phyloP scores from a whole-genome alignment of 2,797 vertebrate genomes.

The Remorina albescens region DNA sequence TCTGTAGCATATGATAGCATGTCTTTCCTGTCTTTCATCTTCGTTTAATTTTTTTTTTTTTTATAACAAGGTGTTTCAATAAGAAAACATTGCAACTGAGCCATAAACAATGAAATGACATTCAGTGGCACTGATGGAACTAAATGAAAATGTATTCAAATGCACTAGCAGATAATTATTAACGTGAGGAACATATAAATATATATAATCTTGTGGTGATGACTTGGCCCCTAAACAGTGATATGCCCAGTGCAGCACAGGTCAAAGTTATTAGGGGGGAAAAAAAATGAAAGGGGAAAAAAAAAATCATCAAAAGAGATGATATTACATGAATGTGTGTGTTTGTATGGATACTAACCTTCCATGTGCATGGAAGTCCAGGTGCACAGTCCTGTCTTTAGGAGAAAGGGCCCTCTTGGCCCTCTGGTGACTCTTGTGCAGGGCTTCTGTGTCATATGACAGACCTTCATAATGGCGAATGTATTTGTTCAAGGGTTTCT shows the following conservation, averaged over 20 bases:
- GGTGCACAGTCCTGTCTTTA: conserved; percentile 89
- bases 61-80: neutral
- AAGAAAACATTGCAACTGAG: neutral
- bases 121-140: neutral
- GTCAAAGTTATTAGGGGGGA: neutral
- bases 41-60: too few relatives aligned
- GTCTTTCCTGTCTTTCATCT: neutral
- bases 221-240: neutral
- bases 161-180: neutral
- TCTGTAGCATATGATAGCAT: neutral
- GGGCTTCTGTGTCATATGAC: conserved; percentile 89
- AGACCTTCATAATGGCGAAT: conserved; percentile 97
- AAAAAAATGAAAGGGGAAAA: too few relatives aligned
- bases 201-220: neutral
- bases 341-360: conserved; percentile 85
- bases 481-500: conserved; percentile 91
- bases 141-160: neutral
- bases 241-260: neutral
- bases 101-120: conserved; percentile 5
- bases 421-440: conserved; percentile 97
- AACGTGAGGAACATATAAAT: neutral
- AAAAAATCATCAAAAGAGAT: neutral
- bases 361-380: conserved; percentile 96
- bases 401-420: conserved; percentile 93
- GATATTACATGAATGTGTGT: neutral